A percentile compares a stretch with the other conserved stretches of the same genome.
phyloP scores from a whole-genome alignment of 2,113 vertebrate genomes.

The Xerus inauris region DNA sequence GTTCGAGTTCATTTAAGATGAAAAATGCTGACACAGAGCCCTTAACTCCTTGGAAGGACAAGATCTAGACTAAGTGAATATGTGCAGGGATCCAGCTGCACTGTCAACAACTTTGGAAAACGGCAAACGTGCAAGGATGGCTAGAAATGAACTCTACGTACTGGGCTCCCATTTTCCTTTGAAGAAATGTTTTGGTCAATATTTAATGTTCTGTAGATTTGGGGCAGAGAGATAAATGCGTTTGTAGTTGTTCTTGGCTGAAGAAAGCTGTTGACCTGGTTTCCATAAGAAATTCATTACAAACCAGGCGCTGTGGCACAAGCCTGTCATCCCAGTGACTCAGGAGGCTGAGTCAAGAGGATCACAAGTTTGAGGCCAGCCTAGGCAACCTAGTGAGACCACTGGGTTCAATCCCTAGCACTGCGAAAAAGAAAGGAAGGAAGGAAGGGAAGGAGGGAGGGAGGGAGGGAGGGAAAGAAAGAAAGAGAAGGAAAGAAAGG shows the following conservation, averaged over 20 bases:
- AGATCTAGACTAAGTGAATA: neutral
- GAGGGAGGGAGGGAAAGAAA: too few relatives aligned
- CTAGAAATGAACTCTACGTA: neutral
- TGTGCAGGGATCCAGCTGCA: neutral
- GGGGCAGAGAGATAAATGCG: slow-evolving; percentile 45
- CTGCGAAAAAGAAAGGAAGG: too few relatives aligned
- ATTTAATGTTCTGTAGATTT: slow-evolving; percentile 67
- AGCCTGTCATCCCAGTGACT: too few relatives aligned
- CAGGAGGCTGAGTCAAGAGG: too few relatives aligned
- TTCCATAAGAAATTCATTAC: slow-evolving; percentile 40
- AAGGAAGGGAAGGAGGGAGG: too few relatives aligned
- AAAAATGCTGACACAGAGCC: neutral
- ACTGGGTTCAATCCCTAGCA: too few relatives aligned
- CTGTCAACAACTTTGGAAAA: slow-evolving; percentile 18
- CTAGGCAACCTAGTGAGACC: too few relatives aligned
- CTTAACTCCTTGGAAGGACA: neutral
- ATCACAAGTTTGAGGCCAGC: too few relatives aligned
- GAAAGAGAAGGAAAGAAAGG: too few relatives aligned
- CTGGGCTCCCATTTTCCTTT: slow-evolving; percentile 50
- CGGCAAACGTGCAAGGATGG: neutral
- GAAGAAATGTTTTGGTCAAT: slow-evolving; percentile 56
- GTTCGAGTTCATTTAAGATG: neutral
- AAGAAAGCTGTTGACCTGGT: slow-evolving; percentile 31
- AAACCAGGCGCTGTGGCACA: too few relatives aligned
- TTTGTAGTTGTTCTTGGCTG: slow-evolving; percentile 29